These are phyloP conservation scores for Drosophila limbata DNA, from an alignment of 2,888 invertebrate species.

Conservation along the genomic window DNA sequence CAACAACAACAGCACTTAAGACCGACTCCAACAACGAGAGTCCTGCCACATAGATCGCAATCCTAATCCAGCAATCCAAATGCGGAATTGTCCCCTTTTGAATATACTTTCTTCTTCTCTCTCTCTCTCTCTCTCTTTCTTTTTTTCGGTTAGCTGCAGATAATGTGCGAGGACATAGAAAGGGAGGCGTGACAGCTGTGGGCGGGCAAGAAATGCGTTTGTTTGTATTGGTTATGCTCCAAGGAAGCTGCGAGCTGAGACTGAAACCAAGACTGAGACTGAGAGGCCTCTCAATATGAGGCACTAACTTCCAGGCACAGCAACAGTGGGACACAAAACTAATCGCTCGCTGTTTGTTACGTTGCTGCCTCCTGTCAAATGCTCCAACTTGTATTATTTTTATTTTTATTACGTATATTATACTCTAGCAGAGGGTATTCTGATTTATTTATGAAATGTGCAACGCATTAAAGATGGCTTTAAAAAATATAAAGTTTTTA, in stretches of 20 bases:
- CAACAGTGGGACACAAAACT: slow-evolving; percentile 33
- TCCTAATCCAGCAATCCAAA: slow-evolving; percentile 30
- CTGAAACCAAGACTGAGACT: neutral
- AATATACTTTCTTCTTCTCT: slow-evolving; percentile 19
- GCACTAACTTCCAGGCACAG: slow-evolving; percentile 29
- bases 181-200: slow-evolving; percentile 38
- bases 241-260: slow-evolving; percentile 7
- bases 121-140: neutral
- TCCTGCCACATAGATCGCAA: slow-evolving; percentile 31
- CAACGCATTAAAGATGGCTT: neutral
- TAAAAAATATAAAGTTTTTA: too few species aligned
- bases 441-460: neutral
- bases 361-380: slow-evolving; percentile 47
- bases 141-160: slow-evolving; percentile 43
- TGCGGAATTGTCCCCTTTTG: slow-evolving; percentile 41
- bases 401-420: slow-evolving; percentile 32
- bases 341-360: slow-evolving; percentile 43
- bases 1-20: slow-evolving; percentile 45
- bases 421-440: slow-evolving; percentile 3
- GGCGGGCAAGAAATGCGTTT: slow-evolving; percentile 28
- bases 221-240: slow-evolving; percentile 31
- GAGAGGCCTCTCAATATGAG: slow-evolving; percentile 23
- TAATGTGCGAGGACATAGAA: slow-evolving; percentile 39
- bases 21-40: slow-evolving; percentile 5
- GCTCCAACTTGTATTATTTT: slow-evolving; percentile 27